Percentiles rank a stretch among this genome's conserved stretches.
phyloP scores from a whole-genome alignment of 2,888 invertebrate species.

The Hypsopygia costalis region DNA sequence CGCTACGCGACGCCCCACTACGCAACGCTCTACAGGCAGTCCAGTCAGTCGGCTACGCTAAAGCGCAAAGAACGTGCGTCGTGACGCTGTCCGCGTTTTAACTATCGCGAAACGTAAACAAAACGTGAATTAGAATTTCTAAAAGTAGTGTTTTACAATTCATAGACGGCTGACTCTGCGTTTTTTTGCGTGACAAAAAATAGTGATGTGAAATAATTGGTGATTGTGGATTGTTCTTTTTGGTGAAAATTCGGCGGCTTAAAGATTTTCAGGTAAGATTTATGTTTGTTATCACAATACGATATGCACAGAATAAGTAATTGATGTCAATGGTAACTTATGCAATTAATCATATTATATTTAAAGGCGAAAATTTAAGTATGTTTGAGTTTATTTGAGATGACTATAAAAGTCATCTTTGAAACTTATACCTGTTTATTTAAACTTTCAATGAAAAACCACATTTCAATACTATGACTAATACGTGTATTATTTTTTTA shows the following conservation, averaged over 20 bases:
- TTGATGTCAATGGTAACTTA: no score
- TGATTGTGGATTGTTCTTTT: conserved; percentile 23
- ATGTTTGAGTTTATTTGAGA: no score
- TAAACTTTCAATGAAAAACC: no score
- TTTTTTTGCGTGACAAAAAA: conserved; percentile 6
- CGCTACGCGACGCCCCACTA: conserved; percentile 22
- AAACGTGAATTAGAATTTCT: neutral
- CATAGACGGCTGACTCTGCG: neutral
- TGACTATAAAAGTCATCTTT: no score
- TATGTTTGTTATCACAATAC: no score
- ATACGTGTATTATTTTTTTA: no score
- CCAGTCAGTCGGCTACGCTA: neutral
- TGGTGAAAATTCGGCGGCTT: conserved; percentile 33
- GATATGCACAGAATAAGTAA: no score
- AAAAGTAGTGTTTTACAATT: neutral
- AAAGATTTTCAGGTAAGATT: conserved; percentile 39
- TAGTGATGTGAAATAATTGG: conserved; percentile 17
- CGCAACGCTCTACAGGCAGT: neutral
- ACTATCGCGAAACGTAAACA: neutral
- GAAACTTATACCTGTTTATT: no score
- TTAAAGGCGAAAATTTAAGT: no score
- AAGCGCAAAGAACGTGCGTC: neutral
- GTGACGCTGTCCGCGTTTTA: neutral
- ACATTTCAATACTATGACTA: no score
- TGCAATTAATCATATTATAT: no score